Conservation (phyloP, 2,888 invertebrate species). For the Pinctada fucata region DNA sequence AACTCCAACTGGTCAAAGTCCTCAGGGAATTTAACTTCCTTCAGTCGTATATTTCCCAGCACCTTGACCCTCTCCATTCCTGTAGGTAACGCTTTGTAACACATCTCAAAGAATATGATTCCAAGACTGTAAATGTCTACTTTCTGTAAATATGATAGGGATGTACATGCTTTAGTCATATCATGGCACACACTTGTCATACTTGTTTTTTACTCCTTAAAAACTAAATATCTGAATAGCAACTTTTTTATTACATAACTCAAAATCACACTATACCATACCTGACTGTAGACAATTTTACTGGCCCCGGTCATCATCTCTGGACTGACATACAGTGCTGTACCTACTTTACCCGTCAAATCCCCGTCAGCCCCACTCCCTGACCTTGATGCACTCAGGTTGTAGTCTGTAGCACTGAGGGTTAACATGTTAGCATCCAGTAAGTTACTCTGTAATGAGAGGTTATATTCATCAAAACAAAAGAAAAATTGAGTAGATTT, state of each 20-base stretch:
- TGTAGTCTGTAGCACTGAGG: conserved; percentile 45
- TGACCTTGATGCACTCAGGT: conserved; percentile 54
- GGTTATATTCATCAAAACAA: background rate
- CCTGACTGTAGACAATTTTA: conserved; percentile 81
- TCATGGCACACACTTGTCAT: background rate
- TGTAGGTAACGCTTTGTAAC: conserved; percentile 88
- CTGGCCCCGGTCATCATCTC: conserved; percentile 86
- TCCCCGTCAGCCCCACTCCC: conserved; percentile 63
- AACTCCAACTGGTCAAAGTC: conserved; percentile 77
- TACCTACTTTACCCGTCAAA: conserved; percentile 91
- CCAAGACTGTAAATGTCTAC: conserved; percentile 90
- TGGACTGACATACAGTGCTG: conserved; percentile 95
- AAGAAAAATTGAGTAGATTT: background rate
- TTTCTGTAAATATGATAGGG: conserved; percentile 78
- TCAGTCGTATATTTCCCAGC: conserved; percentile 84
- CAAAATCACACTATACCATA: conserved; percentile 47
- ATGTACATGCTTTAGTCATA: background rate
- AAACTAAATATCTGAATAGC: too few species aligned
- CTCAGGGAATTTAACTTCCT: conserved; percentile 83
- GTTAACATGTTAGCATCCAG: conserved; percentile 51
- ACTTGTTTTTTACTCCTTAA: too few species aligned
- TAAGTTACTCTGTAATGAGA: conserved; percentile 15
- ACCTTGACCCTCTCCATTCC: conserved; percentile 93
- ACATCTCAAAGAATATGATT: conserved; percentile 94
- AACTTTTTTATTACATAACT: too few species aligned